These are phyloP conservation scores for Xylota sylvarum DNA, from an alignment of 2,888 invertebrate species.

Conservation along the genomic window DNA sequence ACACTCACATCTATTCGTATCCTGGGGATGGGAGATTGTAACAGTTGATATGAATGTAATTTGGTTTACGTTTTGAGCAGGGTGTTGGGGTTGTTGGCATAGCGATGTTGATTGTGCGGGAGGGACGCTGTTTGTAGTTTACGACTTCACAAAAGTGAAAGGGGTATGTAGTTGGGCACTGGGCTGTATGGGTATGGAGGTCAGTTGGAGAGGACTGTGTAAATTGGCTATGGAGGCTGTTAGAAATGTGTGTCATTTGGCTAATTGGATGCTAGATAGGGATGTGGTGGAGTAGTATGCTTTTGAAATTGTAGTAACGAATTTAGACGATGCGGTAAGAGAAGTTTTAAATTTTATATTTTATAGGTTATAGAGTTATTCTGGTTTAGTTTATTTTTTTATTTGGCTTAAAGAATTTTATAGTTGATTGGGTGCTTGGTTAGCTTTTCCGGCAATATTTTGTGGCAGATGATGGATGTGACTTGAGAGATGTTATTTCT, in stretches of 20 bases:
- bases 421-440: neutral
- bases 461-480: neutral
- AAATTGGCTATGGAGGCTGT: slow-evolving; percentile 56
- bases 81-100: slow-evolving; percentile 66
- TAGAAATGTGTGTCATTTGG: slow-evolving; percentile 73
- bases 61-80: slow-evolving; percentile 71
- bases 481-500: neutral
- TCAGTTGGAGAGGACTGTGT: slow-evolving; percentile 62
- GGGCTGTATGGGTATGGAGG: slow-evolving; percentile 52
- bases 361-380: neutral
- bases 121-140: slow-evolving; percentile 42
- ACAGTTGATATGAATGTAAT: slow-evolving; percentile 75
- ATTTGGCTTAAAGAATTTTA: neutral
- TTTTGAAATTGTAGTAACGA: slow-evolving; percentile 36
- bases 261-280: slow-evolving; percentile 74
- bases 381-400: neutral
- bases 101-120: neutral
- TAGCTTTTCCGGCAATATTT: neutral
- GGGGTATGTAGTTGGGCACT: slow-evolving; percentile 39
- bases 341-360: slow-evolving; percentile 33
- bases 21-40: slow-evolving; percentile 59
- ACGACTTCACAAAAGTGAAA: slow-evolving; percentile 69
- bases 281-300: slow-evolving; percentile 53
- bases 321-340: slow-evolving; percentile 15
- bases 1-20: neutral